Percentiles rank a stretch among this genome's conserved stretches.
phyloP scores from a whole-genome alignment of 2,113 vertebrate genomes.

The Cnemophilus loriae region DNA sequence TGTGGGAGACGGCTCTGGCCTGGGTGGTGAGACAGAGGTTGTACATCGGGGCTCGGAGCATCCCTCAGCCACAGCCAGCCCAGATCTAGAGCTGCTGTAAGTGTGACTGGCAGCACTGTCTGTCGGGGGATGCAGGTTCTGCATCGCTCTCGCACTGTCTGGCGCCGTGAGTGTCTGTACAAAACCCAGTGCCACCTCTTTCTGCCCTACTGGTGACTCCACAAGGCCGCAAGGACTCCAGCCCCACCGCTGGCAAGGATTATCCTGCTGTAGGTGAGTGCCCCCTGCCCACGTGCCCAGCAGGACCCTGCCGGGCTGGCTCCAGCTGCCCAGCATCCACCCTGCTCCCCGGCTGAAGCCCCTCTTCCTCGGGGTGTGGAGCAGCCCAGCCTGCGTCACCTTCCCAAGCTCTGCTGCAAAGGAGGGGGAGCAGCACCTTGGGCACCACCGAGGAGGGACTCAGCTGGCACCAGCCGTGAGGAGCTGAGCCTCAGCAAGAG shows the following conservation, averaged over 20 bases:
- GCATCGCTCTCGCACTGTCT: fast-evolving
- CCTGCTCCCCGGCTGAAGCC: fast-evolving
- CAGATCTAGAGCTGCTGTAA: fast-evolving
- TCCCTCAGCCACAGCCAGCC: neutral
- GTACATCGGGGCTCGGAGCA: fast-evolving
- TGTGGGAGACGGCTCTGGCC: neutral
- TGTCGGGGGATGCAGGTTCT: fast-evolving
- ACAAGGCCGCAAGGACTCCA: fast-evolving
- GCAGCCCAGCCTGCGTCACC: neutral
- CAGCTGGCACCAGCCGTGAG: neutral
- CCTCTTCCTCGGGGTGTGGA: fast-evolving
- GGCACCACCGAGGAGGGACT: fast-evolving
- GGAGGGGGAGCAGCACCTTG: neutral
- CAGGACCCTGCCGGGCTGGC: neutral
- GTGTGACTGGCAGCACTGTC: neutral
- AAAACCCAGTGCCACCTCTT: neutral
- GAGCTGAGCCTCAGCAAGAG: neutral
- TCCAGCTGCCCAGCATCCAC: neutral
- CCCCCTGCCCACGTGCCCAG: fast-evolving
- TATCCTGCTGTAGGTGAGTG: neutral
- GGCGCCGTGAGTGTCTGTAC: fast-evolving
- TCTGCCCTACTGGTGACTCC: fast-evolving
- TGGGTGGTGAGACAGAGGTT: no score
- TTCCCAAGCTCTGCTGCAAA: fast-evolving
- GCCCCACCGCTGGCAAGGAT: neutral